phyloP scores from a whole-genome alignment of 2,113 vertebrate genomes.

The Pterocles burchelli region DNA sequence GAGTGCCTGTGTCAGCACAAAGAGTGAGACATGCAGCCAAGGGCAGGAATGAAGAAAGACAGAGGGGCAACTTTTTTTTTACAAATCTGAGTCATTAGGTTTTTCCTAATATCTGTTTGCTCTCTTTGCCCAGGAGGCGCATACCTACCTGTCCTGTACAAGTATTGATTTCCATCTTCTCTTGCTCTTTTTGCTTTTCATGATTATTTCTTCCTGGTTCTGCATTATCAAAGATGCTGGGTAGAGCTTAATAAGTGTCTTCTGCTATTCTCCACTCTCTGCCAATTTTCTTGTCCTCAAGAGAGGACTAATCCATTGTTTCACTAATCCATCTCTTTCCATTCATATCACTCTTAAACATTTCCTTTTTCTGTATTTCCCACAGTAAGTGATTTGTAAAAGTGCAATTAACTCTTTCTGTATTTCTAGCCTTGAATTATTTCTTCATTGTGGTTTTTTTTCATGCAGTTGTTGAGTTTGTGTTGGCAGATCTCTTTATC shows the following conservation, averaged over 20 bases:
- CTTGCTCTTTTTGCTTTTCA: background rate
- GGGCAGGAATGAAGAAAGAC: background rate
- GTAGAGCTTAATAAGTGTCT: background rate
- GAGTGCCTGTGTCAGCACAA: background rate
- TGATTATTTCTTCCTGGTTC: background rate
- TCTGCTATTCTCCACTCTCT: background rate
- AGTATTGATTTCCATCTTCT: fast-evolving
- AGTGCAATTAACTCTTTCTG: slow-evolving; percentile 1
- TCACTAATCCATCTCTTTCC: background rate
- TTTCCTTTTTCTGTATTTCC: slow-evolving; percentile 14
- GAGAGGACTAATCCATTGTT: background rate
- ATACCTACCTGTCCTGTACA: background rate
- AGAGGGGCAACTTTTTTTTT: background rate
- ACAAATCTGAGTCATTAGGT: background rate
- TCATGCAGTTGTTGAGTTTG: background rate
- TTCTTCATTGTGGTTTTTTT: background rate
- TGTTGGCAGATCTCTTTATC: slow-evolving; percentile 14
- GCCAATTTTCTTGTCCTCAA: background rate
- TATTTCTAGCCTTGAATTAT: background rate
- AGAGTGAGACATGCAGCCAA: background rate
- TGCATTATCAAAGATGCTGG: background rate
- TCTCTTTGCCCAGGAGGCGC: background rate
- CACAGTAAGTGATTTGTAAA: background rate
- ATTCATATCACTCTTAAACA: background rate
- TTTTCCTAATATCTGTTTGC: background rate